Evolutionary conservation across 2,888 invertebrate species (phyloP).

Genomic region (Asteroscopus sphinx): DNA sequence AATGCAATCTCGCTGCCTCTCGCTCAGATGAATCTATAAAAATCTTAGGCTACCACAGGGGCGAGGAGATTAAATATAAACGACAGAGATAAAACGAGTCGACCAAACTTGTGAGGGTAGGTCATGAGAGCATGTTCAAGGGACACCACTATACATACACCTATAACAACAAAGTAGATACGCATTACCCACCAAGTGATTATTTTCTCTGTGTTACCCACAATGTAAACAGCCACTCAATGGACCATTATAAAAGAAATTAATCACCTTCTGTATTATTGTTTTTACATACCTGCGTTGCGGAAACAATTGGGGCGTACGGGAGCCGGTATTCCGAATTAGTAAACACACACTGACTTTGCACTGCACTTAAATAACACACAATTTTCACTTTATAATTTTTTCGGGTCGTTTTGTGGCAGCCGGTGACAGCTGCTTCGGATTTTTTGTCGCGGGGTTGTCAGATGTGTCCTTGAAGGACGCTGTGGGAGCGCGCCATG

Average conservation of each 20-base stretch:
- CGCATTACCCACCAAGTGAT: conserved; percentile 40
- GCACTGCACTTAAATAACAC: conserved; percentile 64
- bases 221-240: conserved; percentile 50
- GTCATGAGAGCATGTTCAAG: conserved; percentile 46
- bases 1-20: conserved; percentile 16
- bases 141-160: conserved; percentile 5
- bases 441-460: conserved; percentile 77
- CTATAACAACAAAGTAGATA: conserved; percentile 33
- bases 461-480: conserved; percentile 84
- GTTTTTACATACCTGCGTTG: conserved; percentile 81
- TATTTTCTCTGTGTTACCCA: too few relatives aligned
- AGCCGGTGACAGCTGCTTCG: conserved; percentile 57
- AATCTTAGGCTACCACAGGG: conserved; percentile 25
- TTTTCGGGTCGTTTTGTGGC: conserved; percentile 55
- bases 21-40: conserved; percentile 23
- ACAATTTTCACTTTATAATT: conserved; percentile 60
- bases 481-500: conserved; percentile 77
- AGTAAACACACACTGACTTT: conserved; percentile 71
- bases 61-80: conserved; percentile 42
- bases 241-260: conserved; percentile 52
- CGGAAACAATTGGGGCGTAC: conserved; percentile 72
- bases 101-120: conserved; percentile 53
- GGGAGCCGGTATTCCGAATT: conserved; percentile 75
- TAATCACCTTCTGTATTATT: conserved; percentile 65
- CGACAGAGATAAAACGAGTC: conserved; percentile 30